Base-by-base conservation (phyloP, 1,140 invertebrate species). In the Reticulitermes speratus region DNA sequence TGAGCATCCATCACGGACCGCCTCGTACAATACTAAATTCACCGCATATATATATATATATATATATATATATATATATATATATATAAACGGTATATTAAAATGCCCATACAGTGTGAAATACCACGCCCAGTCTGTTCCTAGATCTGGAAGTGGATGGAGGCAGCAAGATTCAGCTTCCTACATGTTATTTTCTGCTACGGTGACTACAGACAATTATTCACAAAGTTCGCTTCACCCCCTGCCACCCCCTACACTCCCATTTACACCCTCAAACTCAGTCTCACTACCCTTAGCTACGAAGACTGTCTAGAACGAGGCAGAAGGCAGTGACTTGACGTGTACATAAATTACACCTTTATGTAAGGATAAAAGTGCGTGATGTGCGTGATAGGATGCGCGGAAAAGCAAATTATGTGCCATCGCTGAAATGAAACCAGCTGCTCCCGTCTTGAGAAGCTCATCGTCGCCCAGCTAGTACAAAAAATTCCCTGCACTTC, bases 121-220 rank as follows among this genome's bases (percentile, higher is more conserved):
- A 65, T 25, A 65, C 59, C 59, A 65, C 59, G 12, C 48, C 21
- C 59, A 19, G 59, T 65, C 21, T 65, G 59, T 65, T n/a, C 59
- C 21, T 65, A 65, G 12, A 65, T 65, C 59, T 23, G 48, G 48
- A 55, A 55, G 52, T 55, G 52, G 52, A 55, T 55, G 52, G 52
- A 21, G 9, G 48, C 9, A 48, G 16, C 48, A 23, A 19, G 59
- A 1, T n/a, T 65, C 21, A 65, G 16, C 5, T 65, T 65, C 82
- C 19, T 44, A 44, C 44, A 83, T 83, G 82, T 83, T 83, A 83
- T 83, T 83, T 83, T 83, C 82, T 83, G 82, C 8, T 83, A 83
- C 82, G 82, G 25, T 83, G 82, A 44, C 82, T 83, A 44, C 38
- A 83, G 38, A 19, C 44, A 83, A 83, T 83, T 83, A 83, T 45